Percentiles rank a stretch among this genome's conserved stretches.
These are phyloP conservation scores for Aplodontia rufa DNA, from an alignment of 2,113 vertebrate species.

Conservation along the genomic window DNA sequence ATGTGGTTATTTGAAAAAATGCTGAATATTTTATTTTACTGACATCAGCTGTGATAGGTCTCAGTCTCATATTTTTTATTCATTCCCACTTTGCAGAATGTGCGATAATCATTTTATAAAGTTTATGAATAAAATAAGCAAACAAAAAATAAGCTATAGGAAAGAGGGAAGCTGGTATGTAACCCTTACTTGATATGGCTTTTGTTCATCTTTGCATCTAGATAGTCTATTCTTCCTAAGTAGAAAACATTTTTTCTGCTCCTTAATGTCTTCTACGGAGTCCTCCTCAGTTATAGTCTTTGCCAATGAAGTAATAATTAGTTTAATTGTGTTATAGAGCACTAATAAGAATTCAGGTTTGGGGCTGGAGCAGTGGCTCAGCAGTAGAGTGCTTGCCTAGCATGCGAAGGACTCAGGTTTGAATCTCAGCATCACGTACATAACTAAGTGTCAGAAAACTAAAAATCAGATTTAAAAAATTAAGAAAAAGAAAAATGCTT, in stretches of 20 bases:
- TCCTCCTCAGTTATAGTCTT: background rate
- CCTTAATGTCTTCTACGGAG: background rate
- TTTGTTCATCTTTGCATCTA: background rate
- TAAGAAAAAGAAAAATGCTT: too few relatives aligned
- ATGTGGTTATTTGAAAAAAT: background rate
- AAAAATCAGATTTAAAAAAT: too few relatives aligned
- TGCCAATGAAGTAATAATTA: background rate
- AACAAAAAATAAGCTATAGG: background rate
- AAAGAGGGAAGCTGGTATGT: background rate
- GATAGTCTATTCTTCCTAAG: background rate
- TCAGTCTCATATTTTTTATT: background rate
- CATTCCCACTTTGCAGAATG: background rate
- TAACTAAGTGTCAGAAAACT: too few relatives aligned
- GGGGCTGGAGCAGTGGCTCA: too few relatives aligned
- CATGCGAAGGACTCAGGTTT: too few relatives aligned
- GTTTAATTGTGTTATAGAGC: background rate
- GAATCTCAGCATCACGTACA: too few relatives aligned
- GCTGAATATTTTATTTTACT: background rate
- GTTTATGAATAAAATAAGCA: background rate
- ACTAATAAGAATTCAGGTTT: background rate
- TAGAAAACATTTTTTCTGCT: background rate
- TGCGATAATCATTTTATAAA: background rate
- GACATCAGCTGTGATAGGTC: background rate
- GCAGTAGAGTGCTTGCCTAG: too few relatives aligned
- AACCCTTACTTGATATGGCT: background rate